phyloP scores from a whole-genome alignment of 1,140 invertebrate species.

The Tetragonula clypearis region DNA sequence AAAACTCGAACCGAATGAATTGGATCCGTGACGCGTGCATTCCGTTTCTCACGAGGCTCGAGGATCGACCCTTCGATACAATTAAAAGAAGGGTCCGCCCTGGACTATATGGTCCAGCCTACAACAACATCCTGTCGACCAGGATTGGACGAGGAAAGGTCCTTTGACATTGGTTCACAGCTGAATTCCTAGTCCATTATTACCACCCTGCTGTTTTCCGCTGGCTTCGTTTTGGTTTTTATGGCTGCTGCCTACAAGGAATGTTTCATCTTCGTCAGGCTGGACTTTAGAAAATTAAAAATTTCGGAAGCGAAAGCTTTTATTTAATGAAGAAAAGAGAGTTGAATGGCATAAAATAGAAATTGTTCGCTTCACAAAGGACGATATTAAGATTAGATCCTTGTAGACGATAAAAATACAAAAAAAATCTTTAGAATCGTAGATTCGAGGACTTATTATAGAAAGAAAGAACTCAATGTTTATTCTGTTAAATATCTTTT shows the following conservation, averaged over 20 bases:
- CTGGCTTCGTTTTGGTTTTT: not conserved
- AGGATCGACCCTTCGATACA: slow-evolving; percentile 59
- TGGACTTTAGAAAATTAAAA: not conserved
- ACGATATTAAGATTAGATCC: not conserved
- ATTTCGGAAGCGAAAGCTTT: not conserved
- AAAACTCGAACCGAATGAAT: slow-evolving; percentile 18
- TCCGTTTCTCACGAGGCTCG: slow-evolving; percentile 48
- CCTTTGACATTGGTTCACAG: slow-evolving; percentile 62
- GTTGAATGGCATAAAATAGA: not conserved
- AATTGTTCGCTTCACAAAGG: not conserved
- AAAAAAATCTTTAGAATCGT: no score
- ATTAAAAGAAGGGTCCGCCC: slow-evolving; percentile 74
- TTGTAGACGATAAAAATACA: not conserved
- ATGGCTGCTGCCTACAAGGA: slow-evolving; percentile 17
- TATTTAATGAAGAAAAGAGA: not conserved
- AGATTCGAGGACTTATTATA: no score
- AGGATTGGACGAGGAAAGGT: slow-evolving; percentile 70
- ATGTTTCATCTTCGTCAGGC: not conserved
- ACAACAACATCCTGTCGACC: slow-evolving; percentile 58
- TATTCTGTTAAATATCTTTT: no score
- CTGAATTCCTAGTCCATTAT: slow-evolving; percentile 63
- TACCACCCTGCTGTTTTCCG: slow-evolving; percentile 68
- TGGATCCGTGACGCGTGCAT: slow-evolving; percentile 8
- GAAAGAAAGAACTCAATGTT: no score
- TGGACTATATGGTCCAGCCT: slow-evolving; percentile 72